These are phyloP conservation scores for Drosophila dunni DNA, from an alignment of 1,140 invertebrate species.

Conservation along the genomic window DNA sequence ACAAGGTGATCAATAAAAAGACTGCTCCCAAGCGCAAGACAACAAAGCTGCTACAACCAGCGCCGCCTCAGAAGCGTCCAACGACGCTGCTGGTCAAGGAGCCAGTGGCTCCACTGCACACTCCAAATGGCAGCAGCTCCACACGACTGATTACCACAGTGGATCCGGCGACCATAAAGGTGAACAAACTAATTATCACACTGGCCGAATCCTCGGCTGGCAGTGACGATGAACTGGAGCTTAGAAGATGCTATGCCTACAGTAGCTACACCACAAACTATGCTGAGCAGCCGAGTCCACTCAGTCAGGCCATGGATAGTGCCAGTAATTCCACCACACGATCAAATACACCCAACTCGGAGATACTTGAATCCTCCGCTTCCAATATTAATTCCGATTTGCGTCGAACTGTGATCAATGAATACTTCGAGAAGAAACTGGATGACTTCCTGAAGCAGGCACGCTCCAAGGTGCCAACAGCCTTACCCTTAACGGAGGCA, in stretches of 20 bases:
- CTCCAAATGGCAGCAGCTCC: slow-evolving; percentile 7
- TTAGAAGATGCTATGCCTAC: slow-evolving; percentile 32
- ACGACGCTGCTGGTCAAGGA: slow-evolving; percentile 56
- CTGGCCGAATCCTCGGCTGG: slow-evolving; percentile 61
- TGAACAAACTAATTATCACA: slow-evolving; percentile 64
- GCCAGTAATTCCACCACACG: slow-evolving; percentile 64
- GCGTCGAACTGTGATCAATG: slow-evolving; percentile 62
- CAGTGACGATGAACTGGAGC: slow-evolving; percentile 69
- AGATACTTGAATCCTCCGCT: slow-evolving; percentile 47
- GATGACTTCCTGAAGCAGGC: slow-evolving; percentile 76
- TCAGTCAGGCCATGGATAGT: slow-evolving; percentile 71
- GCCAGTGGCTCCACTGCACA: slow-evolving; percentile 29
- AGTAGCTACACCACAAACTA: slow-evolving; percentile 36
- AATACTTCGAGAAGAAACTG: slow-evolving; percentile 76
- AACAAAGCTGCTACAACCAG: slow-evolving; percentile 1
- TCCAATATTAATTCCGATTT: slow-evolving; percentile 42
- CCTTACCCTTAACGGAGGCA: not conserved
- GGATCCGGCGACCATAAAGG: slow-evolving; percentile 64
- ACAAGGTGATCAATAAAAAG: slow-evolving; percentile 79
- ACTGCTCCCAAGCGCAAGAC: slow-evolving; percentile 60
- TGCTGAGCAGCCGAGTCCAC: slow-evolving; percentile 65
- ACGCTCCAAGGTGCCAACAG: slow-evolving; percentile 50
- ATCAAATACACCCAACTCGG: slow-evolving; percentile 71
- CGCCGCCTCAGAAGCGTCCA: slow-evolving; percentile 40
- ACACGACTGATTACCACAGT: slow-evolving; percentile 68